Evolutionary conservation across 2,113 vertebrate species (phyloP).

Genomic region (Vulpes lagopus): DNA sequence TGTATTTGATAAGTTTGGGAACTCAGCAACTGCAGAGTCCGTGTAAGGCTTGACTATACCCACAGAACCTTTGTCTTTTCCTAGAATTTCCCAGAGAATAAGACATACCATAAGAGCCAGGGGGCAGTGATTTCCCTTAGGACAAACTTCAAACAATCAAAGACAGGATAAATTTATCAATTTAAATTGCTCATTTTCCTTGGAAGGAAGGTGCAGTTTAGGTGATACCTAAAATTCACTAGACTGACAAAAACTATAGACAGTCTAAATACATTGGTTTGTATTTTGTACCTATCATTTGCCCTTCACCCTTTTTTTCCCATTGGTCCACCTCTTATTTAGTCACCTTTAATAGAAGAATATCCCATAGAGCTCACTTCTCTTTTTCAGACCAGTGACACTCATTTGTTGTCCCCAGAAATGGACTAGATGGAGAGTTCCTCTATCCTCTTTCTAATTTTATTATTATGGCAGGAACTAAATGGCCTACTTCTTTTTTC

Average conservation of each 20-base stretch:
- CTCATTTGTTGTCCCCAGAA: neutral
- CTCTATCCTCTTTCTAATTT: neutral
- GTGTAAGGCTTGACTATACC: neutral
- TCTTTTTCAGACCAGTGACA: neutral
- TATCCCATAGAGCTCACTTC: neutral
- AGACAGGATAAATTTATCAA: neutral
- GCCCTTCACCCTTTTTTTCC: neutral
- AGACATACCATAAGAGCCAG: fast-evolving
- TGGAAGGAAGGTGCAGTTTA: neutral
- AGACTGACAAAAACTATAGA: neutral
- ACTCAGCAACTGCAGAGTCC: neutral
- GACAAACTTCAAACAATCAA: neutral
- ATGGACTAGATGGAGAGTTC: too few relatives aligned
- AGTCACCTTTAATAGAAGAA: neutral
- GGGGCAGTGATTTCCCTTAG: neutral
- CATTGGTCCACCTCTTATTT: neutral
- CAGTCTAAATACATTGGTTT: neutral
- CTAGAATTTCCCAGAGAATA: neutral
- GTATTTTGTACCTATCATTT: neutral
- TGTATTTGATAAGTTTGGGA: neutral
- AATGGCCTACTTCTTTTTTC: neutral
- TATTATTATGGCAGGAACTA: neutral
- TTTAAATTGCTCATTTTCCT: neutral
- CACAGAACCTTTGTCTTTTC: neutral
- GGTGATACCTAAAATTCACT: neutral